phyloP scores from a whole-genome alignment of 2,888 invertebrate genomes.

The Emmelina monodactyla region DNA sequence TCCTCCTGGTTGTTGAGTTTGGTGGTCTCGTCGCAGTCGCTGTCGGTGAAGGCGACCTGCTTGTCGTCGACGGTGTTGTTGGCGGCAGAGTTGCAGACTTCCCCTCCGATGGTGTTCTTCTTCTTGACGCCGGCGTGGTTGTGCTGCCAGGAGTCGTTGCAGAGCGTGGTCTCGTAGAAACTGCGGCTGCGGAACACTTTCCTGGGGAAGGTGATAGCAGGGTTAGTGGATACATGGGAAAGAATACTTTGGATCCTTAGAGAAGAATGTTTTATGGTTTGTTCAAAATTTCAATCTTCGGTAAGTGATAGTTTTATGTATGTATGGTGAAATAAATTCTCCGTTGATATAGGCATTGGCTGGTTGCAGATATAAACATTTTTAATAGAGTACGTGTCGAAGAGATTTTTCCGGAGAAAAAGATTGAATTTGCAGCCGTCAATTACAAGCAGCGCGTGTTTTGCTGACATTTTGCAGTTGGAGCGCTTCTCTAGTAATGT shows the following conservation, averaged over 20 bases:
- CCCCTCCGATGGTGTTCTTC: constrained; percentile 22
- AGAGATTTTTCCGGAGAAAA: too few species aligned
- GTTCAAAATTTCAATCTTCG: too few species aligned
- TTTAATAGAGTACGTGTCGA: too few species aligned
- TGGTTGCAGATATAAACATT: too few species aligned
- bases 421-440: too few species aligned
- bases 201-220: neutral
- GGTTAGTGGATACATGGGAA: neutral
- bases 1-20: too few species aligned
- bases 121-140: constrained; percentile 24
- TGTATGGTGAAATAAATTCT: too few species aligned
- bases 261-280: too few species aligned
- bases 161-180: constrained; percentile 29
- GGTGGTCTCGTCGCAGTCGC: constrained; percentile 13
- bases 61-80: constrained; percentile 33
- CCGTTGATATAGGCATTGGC: too few species aligned
- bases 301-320: neutral
- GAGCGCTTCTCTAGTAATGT: too few species aligned
- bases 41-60: constrained; percentile 22
- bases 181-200: constrained; percentile 21
- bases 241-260: neutral
- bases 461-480: too few species aligned
- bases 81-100: constrained; percentile 21
- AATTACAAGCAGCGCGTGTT: too few species aligned
- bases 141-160: constrained; percentile 31